These are phyloP conservation scores for Gopherus evgoodei DNA, from an alignment of 2,113 vertebrate genomes.

Conservation along the genomic window DNA sequence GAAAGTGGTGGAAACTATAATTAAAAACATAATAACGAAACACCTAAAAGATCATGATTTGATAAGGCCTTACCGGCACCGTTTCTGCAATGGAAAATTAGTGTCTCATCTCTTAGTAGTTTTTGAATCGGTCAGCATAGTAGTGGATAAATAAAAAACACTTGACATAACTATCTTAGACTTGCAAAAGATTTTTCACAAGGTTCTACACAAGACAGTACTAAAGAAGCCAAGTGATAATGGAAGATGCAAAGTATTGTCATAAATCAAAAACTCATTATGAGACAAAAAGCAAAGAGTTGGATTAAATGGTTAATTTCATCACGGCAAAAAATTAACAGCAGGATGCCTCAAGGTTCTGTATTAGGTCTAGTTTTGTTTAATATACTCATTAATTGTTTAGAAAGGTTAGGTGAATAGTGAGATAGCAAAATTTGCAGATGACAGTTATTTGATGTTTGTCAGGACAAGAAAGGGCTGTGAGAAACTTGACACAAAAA, in stretches of 20 bases:
- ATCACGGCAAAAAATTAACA: slow-evolving; percentile 32
- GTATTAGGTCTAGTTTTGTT: slow-evolving; percentile 42
- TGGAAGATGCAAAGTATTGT: neutral
- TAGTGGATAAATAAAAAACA: neutral
- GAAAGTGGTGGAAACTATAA: slow-evolving; percentile 2
- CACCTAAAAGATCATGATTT: neutral
- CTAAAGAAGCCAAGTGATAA: neutral
- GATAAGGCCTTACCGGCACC: neutral
- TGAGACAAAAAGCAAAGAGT: neutral
- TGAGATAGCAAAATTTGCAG: slow-evolving; percentile 4
- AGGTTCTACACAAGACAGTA: neutral
- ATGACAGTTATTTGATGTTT: neutral
- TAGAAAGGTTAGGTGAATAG: neutral
- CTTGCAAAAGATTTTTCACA: neutral
- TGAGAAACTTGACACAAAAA: neutral
- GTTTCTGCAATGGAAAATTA: neutral
- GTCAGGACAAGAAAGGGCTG: neutral
- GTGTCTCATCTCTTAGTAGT: neutral
- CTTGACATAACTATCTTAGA: neutral
- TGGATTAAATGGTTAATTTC: neutral
- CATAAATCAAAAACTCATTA: neutral
- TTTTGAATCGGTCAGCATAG: neutral
- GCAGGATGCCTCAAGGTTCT: neutral
- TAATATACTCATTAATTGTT: slow-evolving; percentile 66
- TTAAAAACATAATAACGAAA: slow-evolving; percentile 30